A percentile compares a stretch with the other conserved stretches of the same genome.
Conservation (phyloP, 2,888 invertebrate genomes). For the Magallana nippona region DNA sequence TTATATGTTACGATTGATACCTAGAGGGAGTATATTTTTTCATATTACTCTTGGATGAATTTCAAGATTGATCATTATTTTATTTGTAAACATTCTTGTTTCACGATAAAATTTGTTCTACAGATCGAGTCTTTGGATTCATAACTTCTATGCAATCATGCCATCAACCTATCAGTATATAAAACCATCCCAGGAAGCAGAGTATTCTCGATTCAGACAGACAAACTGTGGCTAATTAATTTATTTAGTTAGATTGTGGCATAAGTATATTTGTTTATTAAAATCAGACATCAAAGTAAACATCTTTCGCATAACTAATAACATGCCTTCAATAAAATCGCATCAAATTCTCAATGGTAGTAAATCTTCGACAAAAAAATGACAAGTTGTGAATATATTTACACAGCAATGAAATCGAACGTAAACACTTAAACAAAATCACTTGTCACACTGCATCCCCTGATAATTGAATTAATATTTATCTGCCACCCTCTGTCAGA, state of each 20-base stretch:
- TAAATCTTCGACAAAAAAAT: constrained; percentile 1
- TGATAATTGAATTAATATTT: constrained; percentile 8
- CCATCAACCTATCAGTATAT: too few species aligned
- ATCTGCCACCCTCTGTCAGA: neutral
- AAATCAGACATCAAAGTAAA: neutral
- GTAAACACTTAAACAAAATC: neutral
- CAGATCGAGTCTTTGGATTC: too few species aligned
- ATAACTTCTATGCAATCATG: too few species aligned
- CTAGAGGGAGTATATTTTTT: too few species aligned
- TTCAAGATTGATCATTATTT: too few species aligned
- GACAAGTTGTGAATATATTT: constrained; percentile 20
- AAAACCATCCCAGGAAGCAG: too few species aligned
- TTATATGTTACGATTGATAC: too few species aligned
- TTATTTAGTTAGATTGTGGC: neutral
- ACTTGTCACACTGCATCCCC: neutral
- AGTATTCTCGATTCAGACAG: too few species aligned
- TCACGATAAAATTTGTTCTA: too few species aligned
- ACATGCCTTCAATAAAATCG: neutral
- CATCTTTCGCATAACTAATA: neutral
- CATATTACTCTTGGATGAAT: too few species aligned
- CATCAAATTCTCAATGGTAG: neutral
- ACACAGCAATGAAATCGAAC: neutral
- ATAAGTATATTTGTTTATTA: neutral
- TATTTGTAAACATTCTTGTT: too few species aligned
- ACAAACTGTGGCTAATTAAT: neutral